Base-by-base conservation (phyloP, 2,113 vertebrate species). In the Solenodon paradoxus region DNA sequence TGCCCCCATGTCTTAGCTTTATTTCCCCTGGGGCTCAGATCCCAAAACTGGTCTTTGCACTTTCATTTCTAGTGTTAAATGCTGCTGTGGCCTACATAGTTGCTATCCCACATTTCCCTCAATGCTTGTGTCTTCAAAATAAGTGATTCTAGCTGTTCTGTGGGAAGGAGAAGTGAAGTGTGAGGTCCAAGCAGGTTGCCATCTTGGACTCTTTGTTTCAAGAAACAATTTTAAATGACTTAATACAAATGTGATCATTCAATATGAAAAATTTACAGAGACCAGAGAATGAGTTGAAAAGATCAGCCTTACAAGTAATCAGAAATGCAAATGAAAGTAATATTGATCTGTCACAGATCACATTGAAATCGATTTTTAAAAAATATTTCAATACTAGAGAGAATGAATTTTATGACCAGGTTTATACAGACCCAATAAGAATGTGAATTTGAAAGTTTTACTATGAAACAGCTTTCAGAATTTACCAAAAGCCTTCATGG, bases 331-430 rank as follows among this genome's bases (percentile, higher is more conserved):
- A 88, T 75, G 66, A 86, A 59, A 77, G 16, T 51, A 30, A 35
- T 80, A 94, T 78, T 61, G 88, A 92, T 80, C 94, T 95, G 81
- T 91, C 77, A 81, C 24, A 94, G 35, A 55, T 42, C 12, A 26
- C n/a, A 78, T 35, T 72, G 49, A 90, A 81, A 90, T 49, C 80
- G 51, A 92, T 82, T 83, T 16, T 1, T 8, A 28, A 80, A 59
- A 79, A 40, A 51, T 26, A 79, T 90, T 89, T 96, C 57, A 84
- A 22, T 68, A 84, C 2, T 61, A 81, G 40, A 69, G 5, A 59
- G 24, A 89, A 69, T 64, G 5, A 63, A 85, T 72, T 77, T 95
- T 83, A 72, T 74, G 35, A 86, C 68, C 28, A 83, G 61, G 72
- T 91, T 92, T 53, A 78, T 53, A 64, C 3, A 78, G 5, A 64